Percentiles rank a stretch among this genome's conserved stretches.
Evolutionary conservation across 2,888 invertebrate genomes (phyloP).

Genomic region (Xestia sexstrigata): DNA sequence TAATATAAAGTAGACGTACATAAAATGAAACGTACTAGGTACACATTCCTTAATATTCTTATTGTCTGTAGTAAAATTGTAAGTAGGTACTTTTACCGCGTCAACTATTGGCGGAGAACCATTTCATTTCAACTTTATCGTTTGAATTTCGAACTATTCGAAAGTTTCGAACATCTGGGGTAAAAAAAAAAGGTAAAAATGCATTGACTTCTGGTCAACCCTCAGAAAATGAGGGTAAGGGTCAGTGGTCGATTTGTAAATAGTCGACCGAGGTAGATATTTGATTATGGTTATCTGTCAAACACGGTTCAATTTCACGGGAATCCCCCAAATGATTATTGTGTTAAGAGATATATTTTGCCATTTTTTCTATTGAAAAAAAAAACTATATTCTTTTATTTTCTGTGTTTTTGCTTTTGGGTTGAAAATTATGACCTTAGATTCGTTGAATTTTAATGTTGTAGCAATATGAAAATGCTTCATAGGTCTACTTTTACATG

Average conservation of each 20-base stretch:
- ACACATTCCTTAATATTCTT: constrained; percentile 45
- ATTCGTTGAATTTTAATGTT: no score
- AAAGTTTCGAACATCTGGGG: constrained; percentile 22
- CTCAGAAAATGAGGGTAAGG: constrained; percentile 25
- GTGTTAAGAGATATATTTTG: neutral
- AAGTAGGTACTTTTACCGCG: constrained; percentile 43
- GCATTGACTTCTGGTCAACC: constrained; percentile 41
- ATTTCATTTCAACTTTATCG: constrained; percentile 56
- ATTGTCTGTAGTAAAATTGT: constrained; percentile 46
- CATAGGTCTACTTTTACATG: neutral
- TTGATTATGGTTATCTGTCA: constrained; percentile 39
- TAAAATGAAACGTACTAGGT: constrained; percentile 53
- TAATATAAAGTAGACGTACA: constrained; percentile 48
- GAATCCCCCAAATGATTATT: neutral
- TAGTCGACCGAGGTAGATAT: constrained; percentile 19
- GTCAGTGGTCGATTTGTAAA: constrained; percentile 12
- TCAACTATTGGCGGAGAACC: constrained; percentile 49
- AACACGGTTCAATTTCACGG: constrained; percentile 4
- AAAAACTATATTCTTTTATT: neutral
- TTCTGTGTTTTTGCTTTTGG: neutral
- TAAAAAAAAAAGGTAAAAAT: constrained; percentile 36
- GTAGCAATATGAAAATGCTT: neutral
- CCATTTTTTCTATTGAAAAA: neutral
- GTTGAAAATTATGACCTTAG: neutral
- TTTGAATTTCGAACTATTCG: constrained; percentile 40